These are phyloP conservation scores for Cylloceria caligata DNA, from an alignment of 2,888 invertebrate species.

Conservation along the genomic window DNA sequence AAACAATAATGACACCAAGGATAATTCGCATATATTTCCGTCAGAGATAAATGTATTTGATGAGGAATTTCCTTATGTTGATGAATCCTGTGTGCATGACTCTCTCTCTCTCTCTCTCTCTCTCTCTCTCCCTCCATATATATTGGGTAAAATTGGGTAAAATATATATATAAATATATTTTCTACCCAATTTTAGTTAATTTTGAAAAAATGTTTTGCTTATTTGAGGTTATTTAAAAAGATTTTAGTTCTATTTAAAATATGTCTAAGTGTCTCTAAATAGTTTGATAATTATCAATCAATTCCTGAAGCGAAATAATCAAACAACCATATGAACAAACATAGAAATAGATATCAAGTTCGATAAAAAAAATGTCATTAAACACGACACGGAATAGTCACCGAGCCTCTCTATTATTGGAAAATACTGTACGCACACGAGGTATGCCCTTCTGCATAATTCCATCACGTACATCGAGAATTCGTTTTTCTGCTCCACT, in stretches of 20 bases:
- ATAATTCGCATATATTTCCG: background rate
- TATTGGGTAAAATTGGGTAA: no score
- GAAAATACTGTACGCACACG: constrained; percentile 42
- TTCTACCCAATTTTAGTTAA: no score
- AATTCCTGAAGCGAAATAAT: background rate
- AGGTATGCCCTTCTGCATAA: constrained; percentile 56
- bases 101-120: no score
- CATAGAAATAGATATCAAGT: constrained; percentile 36
- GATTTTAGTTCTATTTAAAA: no score
- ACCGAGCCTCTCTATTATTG: constrained; percentile 2
- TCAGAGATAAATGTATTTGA: background rate
- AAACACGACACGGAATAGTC: background rate
- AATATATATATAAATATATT: no score
- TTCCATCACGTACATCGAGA: constrained; percentile 65
- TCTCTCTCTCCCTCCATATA: no score
- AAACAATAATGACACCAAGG: no score
- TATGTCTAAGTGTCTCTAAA: no score
- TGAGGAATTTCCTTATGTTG: background rate
- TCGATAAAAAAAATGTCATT: background rate
- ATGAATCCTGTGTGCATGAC: background rate
- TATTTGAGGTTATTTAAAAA: no score
- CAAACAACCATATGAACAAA: constrained; percentile 10
- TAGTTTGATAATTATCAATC: background rate
- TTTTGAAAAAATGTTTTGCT: no score
- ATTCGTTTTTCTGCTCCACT: constrained; percentile 61